Evolutionary conservation across 2,888 invertebrate species (phyloP).

Genomic region (Drosophila merina): DNA sequence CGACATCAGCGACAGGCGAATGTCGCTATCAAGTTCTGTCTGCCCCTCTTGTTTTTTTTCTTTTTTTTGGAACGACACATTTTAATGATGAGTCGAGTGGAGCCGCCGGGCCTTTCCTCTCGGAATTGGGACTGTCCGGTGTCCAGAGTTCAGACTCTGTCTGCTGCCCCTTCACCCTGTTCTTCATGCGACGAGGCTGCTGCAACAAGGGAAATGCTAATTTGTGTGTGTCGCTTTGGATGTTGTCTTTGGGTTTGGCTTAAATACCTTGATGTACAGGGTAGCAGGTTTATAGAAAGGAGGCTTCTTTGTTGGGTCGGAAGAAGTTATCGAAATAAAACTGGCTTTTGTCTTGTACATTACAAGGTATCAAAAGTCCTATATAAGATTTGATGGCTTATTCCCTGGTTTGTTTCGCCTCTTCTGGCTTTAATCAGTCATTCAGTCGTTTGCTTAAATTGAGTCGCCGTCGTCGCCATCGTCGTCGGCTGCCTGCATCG

Average conservation of each 20-base stretch:
- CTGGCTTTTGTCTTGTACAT: not conserved
- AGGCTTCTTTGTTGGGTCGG: not conserved
- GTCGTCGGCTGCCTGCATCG: constrained; percentile 26
- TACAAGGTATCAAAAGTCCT: constrained; percentile 12
- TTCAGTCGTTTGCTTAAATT: constrained; percentile 73
- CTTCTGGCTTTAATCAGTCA: constrained; percentile 72
- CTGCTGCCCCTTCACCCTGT: constrained; percentile 23
- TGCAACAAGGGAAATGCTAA: constrained; percentile 78
- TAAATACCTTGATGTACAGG: constrained; percentile 38
- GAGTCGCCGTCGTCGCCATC: constrained; percentile 61
- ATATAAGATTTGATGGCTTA: not conserved
- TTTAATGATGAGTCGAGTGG: constrained; percentile 73
- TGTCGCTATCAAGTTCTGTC: constrained; percentile 70
- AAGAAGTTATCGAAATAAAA: not conserved
- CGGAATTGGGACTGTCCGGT: constrained; percentile 66
- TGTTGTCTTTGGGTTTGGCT: constrained; percentile 50
- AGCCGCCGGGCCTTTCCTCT: constrained; percentile 42
- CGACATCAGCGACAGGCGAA: constrained; percentile 69
- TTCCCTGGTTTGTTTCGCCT: constrained; percentile 26
- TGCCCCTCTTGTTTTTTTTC: constrained; percentile 6
- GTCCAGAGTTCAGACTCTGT: constrained; percentile 32
- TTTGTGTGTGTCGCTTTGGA: constrained; percentile 74
- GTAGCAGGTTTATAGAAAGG: not conserved
- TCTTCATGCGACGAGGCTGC: constrained; percentile 41
- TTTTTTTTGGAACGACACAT: constrained; percentile 72